Evolutionary conservation across 2,113 vertebrate species (phyloP), one percentile per base, ranked within the genome.

Genomic region (Oreamnos americanus): DNA sequence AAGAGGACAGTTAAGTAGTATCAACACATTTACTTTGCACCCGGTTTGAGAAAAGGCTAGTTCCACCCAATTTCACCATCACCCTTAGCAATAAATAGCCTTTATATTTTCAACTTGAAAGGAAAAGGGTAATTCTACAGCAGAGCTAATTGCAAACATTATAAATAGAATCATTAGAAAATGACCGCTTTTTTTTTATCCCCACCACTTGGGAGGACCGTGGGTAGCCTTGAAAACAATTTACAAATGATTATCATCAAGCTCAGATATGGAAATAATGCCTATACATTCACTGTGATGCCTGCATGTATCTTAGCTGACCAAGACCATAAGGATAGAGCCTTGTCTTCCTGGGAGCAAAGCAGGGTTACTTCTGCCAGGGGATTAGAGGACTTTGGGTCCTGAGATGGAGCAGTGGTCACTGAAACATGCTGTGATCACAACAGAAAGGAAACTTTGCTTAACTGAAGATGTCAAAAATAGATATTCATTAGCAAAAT

Each of bases 401-500:
- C 36, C 79, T 45, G 82, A 94, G 67, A 74, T 81, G 13, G 30
- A 97, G 36, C 28, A 67, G 45, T 95, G 43, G 53, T 90, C 81
- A 79, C 30, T 85, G 30, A 96, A 97, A 96, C 30, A 88, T 88
- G 67, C 15, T 93, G 78, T 55, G 79, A 97, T 94, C 60, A 83
- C 43, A 17, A 94, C 14, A 97, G 33, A 97, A 89, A 79, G 71
- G 49, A 83, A 96, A 89, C 87, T 60, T 82, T 86, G 67, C 87
- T 94, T 86, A 97, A 97, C 78, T 93, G 78, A 98, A 97, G 76
- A 71, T 92, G 62, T 97, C 87, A 43, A 64, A 96, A 91, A 82
- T 85, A 85, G 84, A 97, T 83, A 85, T 57, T 71, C 79, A 57
- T 94, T 95, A 92, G 74, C 81, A 96, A 95, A 98, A 90, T 96